A percentile compares a stretch with the other conserved stretches of the same genome.
Evolutionary conservation across 2,797 vertebrate genomes (phyloP).

Genomic region (Sebastes miniatus): DNA sequence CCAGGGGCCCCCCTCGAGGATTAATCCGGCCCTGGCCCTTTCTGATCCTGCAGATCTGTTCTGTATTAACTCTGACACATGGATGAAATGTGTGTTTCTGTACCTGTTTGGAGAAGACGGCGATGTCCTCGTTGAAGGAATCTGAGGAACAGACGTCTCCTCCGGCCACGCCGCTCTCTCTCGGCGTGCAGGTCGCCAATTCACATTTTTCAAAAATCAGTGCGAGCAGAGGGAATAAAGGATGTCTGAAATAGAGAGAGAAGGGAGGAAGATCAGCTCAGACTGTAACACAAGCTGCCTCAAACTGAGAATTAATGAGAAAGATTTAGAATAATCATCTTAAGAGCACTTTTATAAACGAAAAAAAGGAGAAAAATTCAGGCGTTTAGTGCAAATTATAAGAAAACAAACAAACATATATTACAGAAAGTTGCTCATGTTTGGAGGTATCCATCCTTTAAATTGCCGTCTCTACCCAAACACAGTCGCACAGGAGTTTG

Average conservation of each 20-base stretch:
- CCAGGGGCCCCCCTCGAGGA: not conserved
- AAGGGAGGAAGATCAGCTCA: not conserved
- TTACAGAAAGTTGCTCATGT: not conserved
- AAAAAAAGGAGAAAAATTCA: not conserved
- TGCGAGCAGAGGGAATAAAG: conserved; percentile 93
- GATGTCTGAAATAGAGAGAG: conserved; percentile 82
- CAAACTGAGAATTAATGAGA: not conserved
- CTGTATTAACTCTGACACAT: not conserved
- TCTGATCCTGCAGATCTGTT: not conserved
- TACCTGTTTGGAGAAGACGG: conserved; percentile 96
- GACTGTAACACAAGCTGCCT: not conserved
- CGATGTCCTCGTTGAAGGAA: conserved; percentile 95
- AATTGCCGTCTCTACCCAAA: not conserved
- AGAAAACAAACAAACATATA: not conserved
- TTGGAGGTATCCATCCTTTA: not conserved
- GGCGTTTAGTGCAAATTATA: not conserved
- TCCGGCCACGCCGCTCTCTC: conserved; percentile 89
- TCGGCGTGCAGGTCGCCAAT: conserved; percentile 92
- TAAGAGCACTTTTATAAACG: not conserved
- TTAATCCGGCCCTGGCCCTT: not conserved
- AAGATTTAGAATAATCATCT: not conserved
- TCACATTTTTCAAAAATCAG: conserved; percentile 98
- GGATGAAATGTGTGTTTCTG: conserved; percentile 18
- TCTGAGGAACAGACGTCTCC: conserved; percentile 94
- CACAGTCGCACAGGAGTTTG: too few species aligned